phyloP scores from a whole-genome alignment of 37 sponge, comb jelly and placozoan genomes.

The Chondrosia reniformis region DNA sequence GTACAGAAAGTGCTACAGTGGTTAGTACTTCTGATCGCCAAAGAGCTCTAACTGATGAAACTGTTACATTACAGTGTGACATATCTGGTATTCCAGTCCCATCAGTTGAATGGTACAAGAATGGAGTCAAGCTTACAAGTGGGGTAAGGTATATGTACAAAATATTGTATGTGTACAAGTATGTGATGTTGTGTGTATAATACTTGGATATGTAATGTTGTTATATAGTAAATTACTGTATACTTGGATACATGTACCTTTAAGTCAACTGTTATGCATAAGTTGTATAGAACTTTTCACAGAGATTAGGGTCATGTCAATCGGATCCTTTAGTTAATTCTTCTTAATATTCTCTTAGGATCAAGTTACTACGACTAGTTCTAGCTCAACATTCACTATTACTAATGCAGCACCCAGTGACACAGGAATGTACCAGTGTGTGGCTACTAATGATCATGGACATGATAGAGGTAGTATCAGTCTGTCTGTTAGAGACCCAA shows the following conservation, averaged over 20 bases:
- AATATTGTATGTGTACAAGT: too few species aligned
- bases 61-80: constrained; percentile 32
- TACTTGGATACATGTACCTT: too few species aligned
- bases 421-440: constrained; percentile 65
- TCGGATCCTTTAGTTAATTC: too few species aligned
- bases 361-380: background rate
- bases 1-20: constrained; percentile 29
- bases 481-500: constrained; percentile 35
- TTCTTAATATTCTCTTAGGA: too few species aligned
- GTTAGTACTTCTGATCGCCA: background rate
- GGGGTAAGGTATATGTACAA: background rate
- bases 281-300: too few species aligned
- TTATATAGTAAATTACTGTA: too few species aligned
- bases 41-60: background rate
- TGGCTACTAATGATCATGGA: constrained; percentile 20
- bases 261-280: too few species aligned
- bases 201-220: too few species aligned
- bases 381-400: background rate
- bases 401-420: constrained; percentile 4
- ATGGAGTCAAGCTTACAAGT: background rate
- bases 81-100: constrained; percentile 17
- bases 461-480: constrained; percentile 11
- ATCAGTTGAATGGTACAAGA: constrained; percentile 36
- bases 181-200: too few species aligned
- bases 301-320: too few species aligned